Conservation (phyloP, 92 coral and sea anemone genomes). For the Muricea muricata region DNA sequence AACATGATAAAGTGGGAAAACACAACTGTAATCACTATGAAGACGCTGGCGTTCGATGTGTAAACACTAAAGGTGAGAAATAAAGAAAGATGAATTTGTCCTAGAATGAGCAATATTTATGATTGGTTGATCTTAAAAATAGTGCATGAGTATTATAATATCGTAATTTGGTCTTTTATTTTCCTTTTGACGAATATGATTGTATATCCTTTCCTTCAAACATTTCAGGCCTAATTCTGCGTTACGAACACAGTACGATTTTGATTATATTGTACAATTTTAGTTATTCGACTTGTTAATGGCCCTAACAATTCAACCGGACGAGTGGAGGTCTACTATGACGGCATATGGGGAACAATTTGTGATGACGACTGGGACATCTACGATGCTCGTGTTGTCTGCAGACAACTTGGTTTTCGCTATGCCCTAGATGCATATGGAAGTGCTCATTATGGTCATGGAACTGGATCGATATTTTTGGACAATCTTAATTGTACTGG, state of each 20-base stretch:
- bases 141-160: too few relatives aligned
- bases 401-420: conserved; percentile 11
- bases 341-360: conserved; percentile 5
- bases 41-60: conserved; percentile 12
- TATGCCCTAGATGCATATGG: background rate
- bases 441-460: background rate
- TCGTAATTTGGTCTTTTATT: too few relatives aligned
- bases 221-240: too few relatives aligned
- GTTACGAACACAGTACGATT: too few relatives aligned
- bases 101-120: too few relatives aligned
- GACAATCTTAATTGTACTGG: background rate
- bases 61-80: background rate
- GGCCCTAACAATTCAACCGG: too few relatives aligned
- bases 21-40: background rate
- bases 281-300: too few relatives aligned
- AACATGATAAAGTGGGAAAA: background rate
- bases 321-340: background rate
- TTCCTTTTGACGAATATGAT: too few relatives aligned
- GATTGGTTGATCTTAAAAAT: too few relatives aligned
- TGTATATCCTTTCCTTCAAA: too few relatives aligned
- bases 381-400: conserved; percentile 1
- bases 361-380: conserved; percentile 1
- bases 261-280: too few relatives aligned
- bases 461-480: background rate
- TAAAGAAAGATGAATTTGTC: too few relatives aligned